Percentiles rank a stretch among this genome's conserved stretches.
phyloP scores from a whole-genome alignment of 1,140 invertebrate genomes.

The Coelopa frigida region DNA sequence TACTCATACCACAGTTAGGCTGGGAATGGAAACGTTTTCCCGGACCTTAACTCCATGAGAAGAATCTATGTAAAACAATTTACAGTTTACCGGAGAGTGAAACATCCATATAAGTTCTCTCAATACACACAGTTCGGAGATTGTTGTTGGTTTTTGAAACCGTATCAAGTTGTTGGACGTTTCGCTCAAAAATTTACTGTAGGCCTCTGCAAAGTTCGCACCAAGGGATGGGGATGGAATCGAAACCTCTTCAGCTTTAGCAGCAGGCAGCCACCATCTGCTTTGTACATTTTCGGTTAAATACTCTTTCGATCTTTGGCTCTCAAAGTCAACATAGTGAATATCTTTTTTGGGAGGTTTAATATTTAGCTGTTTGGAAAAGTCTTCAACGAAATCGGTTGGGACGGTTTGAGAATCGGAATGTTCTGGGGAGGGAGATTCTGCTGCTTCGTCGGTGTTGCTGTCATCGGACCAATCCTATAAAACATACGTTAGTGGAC shows the following conservation, averaged over 20 bases:
- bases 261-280: constrained; percentile 23
- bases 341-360: constrained; percentile 3
- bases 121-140: constrained; percentile 25
- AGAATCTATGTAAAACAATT: constrained; percentile 26
- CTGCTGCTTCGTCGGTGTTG: no score
- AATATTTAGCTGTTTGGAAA: neutral
- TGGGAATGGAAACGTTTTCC: constrained; percentile 23
- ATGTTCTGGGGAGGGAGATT: no score
- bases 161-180: constrained; percentile 7
- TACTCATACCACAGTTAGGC: constrained; percentile 21
- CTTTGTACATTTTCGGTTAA: constrained; percentile 15
- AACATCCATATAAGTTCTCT: constrained; percentile 42
- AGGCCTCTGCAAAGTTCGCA: constrained; percentile 27
- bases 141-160: constrained; percentile 20
- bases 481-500: no score
- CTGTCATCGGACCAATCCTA: constrained; percentile 18
- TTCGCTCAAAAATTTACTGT: constrained; percentile 18
- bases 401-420: neutral
- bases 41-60: constrained; percentile 18
- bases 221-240: constrained; percentile 8
- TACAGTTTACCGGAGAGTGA: constrained; percentile 22
- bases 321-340: neutral
- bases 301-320: constrained; percentile 1
- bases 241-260: constrained; percentile 3
- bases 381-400: neutral